Base-by-base conservation (phyloP, 2,113 vertebrate genomes). In the Anthoscopus minutus region DNA sequence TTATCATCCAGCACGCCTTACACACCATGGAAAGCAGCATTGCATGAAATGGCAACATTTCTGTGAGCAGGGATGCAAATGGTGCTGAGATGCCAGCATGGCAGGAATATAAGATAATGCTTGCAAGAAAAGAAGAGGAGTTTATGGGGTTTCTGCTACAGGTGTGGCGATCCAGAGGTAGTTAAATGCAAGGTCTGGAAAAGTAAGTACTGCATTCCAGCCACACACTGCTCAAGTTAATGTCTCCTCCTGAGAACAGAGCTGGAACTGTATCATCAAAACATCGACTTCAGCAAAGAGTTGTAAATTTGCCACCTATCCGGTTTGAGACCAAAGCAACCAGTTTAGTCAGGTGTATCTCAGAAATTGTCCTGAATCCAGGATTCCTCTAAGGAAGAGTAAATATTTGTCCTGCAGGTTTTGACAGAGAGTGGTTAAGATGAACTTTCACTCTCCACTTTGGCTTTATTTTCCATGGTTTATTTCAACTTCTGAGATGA, bases 321-420 rank as follows among this genome's bases (percentile, higher is more conserved):
- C 0, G 0, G n/a, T 84, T 2, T 71, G 53, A 90, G 62, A 93
- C 65, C 57, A 77, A 88, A 84, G 42, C 79, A 90, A 83, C 87
- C 72, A 90, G 60, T 97, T 96, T 93, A 89, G 72, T 94, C 94
- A 95, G 95, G 92, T 95, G 92, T 70, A 92, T 54, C 73, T 79
- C 53, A 48, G 69, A 76, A 93, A 30, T 70, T 70, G 47, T 85
- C 71, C 60, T 80, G 64, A 74, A 73, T 93, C 88, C 81, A 82
- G 38, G 30, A 81, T 93, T 95, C 54, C 80, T 88, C 67, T 70
- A 73, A 83, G 60, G 47, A 90, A 83, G 54, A 42, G 21, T 73
- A 96, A 96, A 94, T 94, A 90, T 90, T 96, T 78, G 62, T 69
- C 53, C 79, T 92, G 20, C 31, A 73, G 60, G 21, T 92, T 92